Conservation (phyloP, 2,113 vertebrate genomes). For the Turdus rufiventris region DNA sequence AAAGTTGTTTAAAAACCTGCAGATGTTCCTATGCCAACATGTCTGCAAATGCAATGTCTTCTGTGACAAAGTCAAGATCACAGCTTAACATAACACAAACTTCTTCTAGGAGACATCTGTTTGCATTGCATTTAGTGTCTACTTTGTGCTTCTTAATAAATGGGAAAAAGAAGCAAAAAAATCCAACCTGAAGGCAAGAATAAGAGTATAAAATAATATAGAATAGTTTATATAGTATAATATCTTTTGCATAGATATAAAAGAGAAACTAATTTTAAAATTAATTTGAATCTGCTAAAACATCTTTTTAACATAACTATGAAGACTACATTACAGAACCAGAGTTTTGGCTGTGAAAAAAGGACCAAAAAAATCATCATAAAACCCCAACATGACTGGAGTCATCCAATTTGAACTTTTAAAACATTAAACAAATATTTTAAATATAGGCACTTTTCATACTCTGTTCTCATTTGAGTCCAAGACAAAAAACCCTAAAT, state of each 20-base stretch:
- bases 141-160: not conserved
- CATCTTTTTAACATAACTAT: not conserved
- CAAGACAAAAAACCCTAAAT: fast-evolving
- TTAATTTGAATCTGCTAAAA: not conserved
- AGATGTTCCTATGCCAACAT: not conserved
- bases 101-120: not conserved
- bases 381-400: fast-evolving
- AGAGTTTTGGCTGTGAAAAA: not conserved
- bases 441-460: not conserved
- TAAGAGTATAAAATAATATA: not conserved
- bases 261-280: not conserved
- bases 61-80: not conserved
- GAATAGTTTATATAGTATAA: not conserved
- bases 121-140: not conserved
- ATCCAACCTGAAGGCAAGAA: not conserved
- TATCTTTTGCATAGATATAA: not conserved
- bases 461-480: not conserved
- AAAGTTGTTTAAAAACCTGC: not conserved
- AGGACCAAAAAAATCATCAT: not conserved
- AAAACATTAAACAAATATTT: not conserved
- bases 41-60: not conserved
- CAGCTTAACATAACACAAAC: not conserved
- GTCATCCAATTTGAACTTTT: not conserved
- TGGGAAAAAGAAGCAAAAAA: not conserved
- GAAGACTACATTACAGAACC: not conserved